These are phyloP conservation scores for Dichetophora obliterata DNA, from an alignment of 2,888 invertebrate genomes.

Conservation along the genomic window DNA sequence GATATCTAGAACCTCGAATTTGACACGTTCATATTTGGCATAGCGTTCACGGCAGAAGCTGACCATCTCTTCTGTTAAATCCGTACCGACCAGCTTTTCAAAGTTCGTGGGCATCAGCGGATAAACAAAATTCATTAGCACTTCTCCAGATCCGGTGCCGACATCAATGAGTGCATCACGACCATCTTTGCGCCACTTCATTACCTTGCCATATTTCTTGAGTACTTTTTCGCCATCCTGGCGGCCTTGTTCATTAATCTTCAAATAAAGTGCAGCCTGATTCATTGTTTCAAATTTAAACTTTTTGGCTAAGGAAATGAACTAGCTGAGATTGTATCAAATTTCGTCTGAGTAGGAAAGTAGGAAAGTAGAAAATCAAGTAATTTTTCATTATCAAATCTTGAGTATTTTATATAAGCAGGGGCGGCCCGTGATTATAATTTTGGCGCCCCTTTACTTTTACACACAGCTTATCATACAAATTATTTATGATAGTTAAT, in stretches of 20 bases:
- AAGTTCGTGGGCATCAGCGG: constrained; percentile 74
- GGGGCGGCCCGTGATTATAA: too few relatives aligned
- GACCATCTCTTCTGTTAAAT: constrained; percentile 80
- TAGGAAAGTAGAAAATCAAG: too few relatives aligned
- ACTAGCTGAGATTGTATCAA: too few relatives aligned
- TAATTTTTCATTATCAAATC: too few relatives aligned
- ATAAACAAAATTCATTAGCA: constrained; percentile 75
- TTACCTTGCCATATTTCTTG: constrained; percentile 74
- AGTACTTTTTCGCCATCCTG: constrained; percentile 76
- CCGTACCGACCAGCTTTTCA: constrained; percentile 74
- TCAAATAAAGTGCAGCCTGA: constrained; percentile 77
- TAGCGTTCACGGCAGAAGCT: constrained; percentile 74
- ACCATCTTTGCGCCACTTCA: constrained; percentile 73
- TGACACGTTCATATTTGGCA: constrained; percentile 63
- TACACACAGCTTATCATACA: too few relatives aligned
- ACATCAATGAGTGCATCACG: constrained; percentile 76
- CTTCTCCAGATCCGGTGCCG: constrained; percentile 81
- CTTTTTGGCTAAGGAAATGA: not conserved
- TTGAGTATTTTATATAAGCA: too few relatives aligned
- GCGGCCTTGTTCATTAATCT: constrained; percentile 78
- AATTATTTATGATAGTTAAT: too few relatives aligned
- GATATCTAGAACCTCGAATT: constrained; percentile 73
- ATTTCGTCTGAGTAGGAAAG: too few relatives aligned
- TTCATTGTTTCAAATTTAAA: constrained; percentile 70
- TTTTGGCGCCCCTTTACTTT: too few relatives aligned